Conservation (phyloP, 2,113 vertebrate genomes). For the Promerops cafer region DNA sequence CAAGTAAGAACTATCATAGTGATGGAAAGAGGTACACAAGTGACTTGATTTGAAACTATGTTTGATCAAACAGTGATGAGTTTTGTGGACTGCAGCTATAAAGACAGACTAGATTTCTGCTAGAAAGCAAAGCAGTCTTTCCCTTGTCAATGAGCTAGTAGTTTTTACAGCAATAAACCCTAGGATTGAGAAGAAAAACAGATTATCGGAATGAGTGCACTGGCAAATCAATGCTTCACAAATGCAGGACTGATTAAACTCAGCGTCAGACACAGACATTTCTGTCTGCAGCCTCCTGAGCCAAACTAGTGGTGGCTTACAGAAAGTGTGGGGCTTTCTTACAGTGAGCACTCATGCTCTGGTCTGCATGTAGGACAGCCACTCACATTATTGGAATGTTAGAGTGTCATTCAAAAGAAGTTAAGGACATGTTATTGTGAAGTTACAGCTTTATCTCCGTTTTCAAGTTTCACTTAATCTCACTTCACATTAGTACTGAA, state of each 20-base stretch:
- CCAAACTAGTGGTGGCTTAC: neutral
- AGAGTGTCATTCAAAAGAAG: neutral
- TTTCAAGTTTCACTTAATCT: neutral
- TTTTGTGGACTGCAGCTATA: neutral
- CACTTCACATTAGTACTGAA: neutral
- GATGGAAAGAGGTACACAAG: neutral
- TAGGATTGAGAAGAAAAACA: neutral
- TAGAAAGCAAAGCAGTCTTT: neutral
- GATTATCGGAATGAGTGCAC: neutral
- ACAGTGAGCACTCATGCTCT: neutral
- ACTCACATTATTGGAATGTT: neutral
- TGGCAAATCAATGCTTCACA: neutral
- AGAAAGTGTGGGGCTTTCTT: neutral
- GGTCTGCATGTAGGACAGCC: neutral
- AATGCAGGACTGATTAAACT: neutral
- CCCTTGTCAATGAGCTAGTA: neutral
- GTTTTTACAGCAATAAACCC: neutral
- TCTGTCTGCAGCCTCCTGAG: neutral
- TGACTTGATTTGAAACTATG: neutral
- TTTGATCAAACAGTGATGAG: neutral
- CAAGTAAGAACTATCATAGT: neutral
- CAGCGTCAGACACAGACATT: neutral
- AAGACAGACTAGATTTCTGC: neutral
- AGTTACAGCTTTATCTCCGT: neutral
- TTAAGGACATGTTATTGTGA: neutral